phyloP scores from a whole-genome alignment of 2,888 invertebrate genomes.

The Tineola bisselliella region DNA sequence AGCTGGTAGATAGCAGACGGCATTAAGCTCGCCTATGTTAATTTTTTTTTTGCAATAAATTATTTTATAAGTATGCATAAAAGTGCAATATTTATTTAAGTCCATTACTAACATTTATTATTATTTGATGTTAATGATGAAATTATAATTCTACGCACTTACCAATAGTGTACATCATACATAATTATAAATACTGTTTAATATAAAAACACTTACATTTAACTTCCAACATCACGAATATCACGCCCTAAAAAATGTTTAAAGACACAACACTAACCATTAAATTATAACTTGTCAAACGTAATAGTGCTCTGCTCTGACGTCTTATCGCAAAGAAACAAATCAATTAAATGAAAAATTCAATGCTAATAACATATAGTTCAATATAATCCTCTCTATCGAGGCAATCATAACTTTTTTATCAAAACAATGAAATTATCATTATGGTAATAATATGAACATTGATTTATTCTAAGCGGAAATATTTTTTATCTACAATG shows the following conservation, averaged over 20 bases:
- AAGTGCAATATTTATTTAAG: too few species aligned
- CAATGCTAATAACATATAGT: background rate
- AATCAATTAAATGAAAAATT: background rate
- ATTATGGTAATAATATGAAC: conserved; percentile 1
- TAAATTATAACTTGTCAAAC: background rate
- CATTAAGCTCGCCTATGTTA: too few species aligned
- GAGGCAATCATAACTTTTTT: background rate
- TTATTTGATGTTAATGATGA: too few species aligned
- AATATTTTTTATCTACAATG: background rate
- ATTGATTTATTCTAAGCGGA: conserved; percentile 7
- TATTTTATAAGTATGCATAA: too few species aligned
- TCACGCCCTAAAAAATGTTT: background rate
- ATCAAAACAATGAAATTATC: conserved; percentile 8
- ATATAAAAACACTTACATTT: background rate
- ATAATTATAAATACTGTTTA: too few species aligned
- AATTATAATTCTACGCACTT: too few species aligned
- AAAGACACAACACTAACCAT: background rate
- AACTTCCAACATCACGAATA: background rate
- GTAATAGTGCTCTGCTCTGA: background rate
- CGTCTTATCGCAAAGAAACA: conserved; percentile 1
- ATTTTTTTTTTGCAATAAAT: too few species aligned
- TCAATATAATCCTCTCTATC: conserved; percentile 3
- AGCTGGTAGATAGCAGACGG: too few species aligned
- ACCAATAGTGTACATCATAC: too few species aligned
- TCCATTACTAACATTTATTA: too few species aligned